phyloP scores from a whole-genome alignment of 2,113 vertebrate species.

The Microtus montanus region DNA sequence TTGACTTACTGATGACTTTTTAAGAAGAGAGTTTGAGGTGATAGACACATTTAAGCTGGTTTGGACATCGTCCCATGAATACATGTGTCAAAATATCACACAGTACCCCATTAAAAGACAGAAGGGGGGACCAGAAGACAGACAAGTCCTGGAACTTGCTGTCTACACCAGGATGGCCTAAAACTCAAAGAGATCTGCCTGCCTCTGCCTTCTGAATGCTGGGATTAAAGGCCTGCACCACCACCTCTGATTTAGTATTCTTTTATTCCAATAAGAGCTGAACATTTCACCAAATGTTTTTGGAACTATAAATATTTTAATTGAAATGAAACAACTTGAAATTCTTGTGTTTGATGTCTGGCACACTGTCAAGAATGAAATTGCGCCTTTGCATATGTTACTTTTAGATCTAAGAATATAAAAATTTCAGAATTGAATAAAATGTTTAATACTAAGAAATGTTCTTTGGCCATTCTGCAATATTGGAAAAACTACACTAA shows the following conservation, averaged over 20 bases:
- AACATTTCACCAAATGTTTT: not conserved
- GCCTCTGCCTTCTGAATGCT: not conserved
- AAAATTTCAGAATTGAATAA: constrained; percentile 9
- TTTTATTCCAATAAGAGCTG: constrained; percentile 28
- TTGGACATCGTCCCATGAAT: not conserved
- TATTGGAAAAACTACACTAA: not conserved
- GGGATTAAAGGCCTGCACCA: not conserved
- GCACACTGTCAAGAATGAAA: constrained; percentile 1
- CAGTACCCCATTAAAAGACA: not conserved
- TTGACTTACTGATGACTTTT: not conserved
- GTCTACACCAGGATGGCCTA: not conserved
- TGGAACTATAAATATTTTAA: constrained; percentile 23
- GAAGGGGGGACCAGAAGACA: not conserved
- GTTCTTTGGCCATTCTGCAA: not conserved
- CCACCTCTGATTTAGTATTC: not conserved
- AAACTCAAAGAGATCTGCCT: not conserved
- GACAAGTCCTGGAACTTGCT: not conserved
- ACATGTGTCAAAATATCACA: not conserved
- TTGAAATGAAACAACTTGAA: constrained; percentile 25
- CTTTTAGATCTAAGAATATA: not conserved
- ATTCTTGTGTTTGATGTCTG: not conserved
- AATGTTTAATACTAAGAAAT: not conserved
- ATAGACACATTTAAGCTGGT: not conserved
- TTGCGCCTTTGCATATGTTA: not conserved
- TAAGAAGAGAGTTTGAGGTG: not conserved